phyloP scores from a whole-genome alignment of 1,140 invertebrate species.

The Oscheius sp. region DNA sequence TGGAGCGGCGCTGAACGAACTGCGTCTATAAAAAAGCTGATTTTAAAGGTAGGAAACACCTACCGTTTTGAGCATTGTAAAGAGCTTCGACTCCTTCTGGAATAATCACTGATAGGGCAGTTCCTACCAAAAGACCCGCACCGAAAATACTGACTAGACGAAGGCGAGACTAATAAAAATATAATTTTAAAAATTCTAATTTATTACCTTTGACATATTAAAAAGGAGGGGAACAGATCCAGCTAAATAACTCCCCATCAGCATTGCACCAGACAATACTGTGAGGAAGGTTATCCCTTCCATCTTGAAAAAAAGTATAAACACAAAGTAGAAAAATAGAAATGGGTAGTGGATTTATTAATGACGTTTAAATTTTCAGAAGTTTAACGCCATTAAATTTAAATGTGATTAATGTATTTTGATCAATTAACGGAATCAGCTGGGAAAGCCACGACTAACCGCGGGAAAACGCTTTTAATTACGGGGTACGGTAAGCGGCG shows the following conservation, averaged over 20 bases:
- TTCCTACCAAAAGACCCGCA: slow-evolving; percentile 93
- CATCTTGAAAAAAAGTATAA: too few relatives aligned
- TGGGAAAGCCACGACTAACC: too few relatives aligned
- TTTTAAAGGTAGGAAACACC: slow-evolving; percentile 23
- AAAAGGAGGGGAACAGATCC: slow-evolving; percentile 89
- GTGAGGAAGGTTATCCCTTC: too few relatives aligned
- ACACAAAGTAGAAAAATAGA: too few relatives aligned
- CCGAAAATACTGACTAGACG: slow-evolving; percentile 89
- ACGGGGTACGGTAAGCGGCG: too few relatives aligned
- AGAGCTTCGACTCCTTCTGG: slow-evolving; percentile 92
- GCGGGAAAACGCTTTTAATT: too few relatives aligned
- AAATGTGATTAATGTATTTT: too few relatives aligned
- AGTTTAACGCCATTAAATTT: too few relatives aligned
- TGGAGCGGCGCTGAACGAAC: too few relatives aligned
- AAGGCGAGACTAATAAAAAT: slow-evolving; percentile 78
- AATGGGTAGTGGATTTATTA: too few relatives aligned
- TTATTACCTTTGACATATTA: slow-evolving; percentile 84
- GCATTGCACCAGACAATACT: slow-evolving; percentile 75
- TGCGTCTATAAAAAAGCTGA: neutral
- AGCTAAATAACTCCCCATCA: slow-evolving; percentile 86
- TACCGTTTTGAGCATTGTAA: slow-evolving; percentile 62
- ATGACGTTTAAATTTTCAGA: too few relatives aligned
- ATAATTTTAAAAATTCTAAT: slow-evolving; percentile 14
- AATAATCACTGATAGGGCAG: slow-evolving; percentile 93
- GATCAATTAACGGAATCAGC: too few relatives aligned